A percentile compares a stretch with the other conserved stretches of the same genome.
Conservation (phyloP, 2,113 vertebrate species). For the Dendropsophus ebraccatus region DNA sequence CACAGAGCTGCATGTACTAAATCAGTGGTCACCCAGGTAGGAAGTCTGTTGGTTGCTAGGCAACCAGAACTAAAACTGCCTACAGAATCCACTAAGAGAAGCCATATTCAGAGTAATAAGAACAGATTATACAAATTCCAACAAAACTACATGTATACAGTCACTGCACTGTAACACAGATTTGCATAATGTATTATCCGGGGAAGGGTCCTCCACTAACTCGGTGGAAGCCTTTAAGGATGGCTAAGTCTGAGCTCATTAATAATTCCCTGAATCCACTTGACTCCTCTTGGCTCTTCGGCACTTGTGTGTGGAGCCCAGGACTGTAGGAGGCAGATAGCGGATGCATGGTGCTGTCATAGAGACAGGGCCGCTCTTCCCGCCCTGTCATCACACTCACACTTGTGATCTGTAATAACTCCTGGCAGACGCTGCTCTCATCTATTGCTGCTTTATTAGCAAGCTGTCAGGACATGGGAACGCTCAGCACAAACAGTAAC, state of each 20-base stretch:
- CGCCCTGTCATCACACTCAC: constrained; percentile 63
- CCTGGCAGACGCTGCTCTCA: constrained; percentile 62
- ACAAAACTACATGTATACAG: not conserved
- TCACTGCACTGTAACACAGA: not conserved
- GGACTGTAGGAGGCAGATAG: constrained; percentile 61
- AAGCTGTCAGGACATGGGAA: constrained; percentile 66
- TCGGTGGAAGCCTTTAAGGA: not conserved
- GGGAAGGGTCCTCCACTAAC: not conserved
- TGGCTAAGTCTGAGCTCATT: too few relatives aligned
- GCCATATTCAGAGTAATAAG: not conserved
- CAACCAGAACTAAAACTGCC: not conserved
- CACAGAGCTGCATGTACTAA: not conserved
- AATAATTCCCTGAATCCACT: too few relatives aligned
- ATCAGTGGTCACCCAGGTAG: not conserved
- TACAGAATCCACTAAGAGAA: not conserved
- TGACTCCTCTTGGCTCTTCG: not conserved
- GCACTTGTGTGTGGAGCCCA: not conserved
- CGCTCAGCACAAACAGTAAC: not conserved
- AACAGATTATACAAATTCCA: not conserved
- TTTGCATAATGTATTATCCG: not conserved
- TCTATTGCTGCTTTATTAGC: constrained; percentile 65
- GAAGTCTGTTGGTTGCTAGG: not conserved
- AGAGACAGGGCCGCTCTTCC: constrained; percentile 38
- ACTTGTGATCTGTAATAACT: constrained; percentile 60
- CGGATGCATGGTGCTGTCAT: constrained; percentile 62